Conservation (phyloP, 2,888 invertebrate species). For the Pyrrhosoma nymphula region DNA sequence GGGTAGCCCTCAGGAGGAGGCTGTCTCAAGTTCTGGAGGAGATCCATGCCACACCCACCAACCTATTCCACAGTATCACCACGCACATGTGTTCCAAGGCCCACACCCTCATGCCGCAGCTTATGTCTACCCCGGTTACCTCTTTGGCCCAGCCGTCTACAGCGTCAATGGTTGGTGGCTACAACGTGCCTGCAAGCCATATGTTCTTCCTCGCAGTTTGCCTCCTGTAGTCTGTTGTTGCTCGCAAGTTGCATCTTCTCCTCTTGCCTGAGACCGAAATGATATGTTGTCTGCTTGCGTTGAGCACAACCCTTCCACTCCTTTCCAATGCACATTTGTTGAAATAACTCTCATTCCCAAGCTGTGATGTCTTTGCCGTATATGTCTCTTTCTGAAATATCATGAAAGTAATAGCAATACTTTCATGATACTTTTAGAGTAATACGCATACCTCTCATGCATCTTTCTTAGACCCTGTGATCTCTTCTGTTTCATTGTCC, state of each 20-base stretch:
- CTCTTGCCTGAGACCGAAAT: constrained; percentile 19
- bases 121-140: constrained; percentile 80
- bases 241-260: not conserved
- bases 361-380: not conserved
- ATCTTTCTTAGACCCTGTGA: too few species aligned
- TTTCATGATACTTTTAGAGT: too few species aligned
- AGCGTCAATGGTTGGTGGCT: constrained; percentile 78
- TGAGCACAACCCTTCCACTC: not conserved
- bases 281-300: not conserved
- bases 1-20: constrained; percentile 74
- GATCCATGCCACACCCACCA: constrained; percentile 64
- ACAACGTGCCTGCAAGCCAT: constrained; percentile 31
- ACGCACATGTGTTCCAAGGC: constrained; percentile 57
- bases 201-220: constrained; percentile 33
- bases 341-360: not conserved
- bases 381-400: not conserved
- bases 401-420: too few species aligned
- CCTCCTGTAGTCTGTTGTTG: constrained; percentile 47
- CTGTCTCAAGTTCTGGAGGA: constrained; percentile 71
- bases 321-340: not conserved
- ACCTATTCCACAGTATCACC: constrained; percentile 69
- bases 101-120: constrained; percentile 70
- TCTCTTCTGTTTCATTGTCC: too few species aligned
- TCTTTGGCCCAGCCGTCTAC: constrained; percentile 80
- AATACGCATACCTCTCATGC: too few species aligned